Evolutionary conservation across 2,113 vertebrate species (phyloP).

Genomic region (Seriola dumerili): DNA sequence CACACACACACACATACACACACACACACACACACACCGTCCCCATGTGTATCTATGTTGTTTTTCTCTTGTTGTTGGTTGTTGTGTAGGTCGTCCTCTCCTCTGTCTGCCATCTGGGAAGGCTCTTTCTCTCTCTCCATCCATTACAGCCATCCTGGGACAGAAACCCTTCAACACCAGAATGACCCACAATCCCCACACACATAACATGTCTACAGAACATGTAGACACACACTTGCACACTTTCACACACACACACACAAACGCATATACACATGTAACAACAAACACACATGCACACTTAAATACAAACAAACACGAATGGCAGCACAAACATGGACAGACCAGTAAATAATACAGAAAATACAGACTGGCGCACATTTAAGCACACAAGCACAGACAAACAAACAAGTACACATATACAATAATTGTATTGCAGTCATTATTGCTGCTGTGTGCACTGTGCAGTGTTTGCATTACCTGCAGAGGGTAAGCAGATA

Average conservation of each 20-base stretch:
- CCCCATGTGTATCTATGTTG: constrained; percentile 30
- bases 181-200: background rate
- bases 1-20: background rate
- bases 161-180: constrained; percentile 45
- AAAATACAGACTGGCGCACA: background rate
- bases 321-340: background rate
- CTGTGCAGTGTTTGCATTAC: too few species aligned
- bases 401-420: background rate
- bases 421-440: background rate
- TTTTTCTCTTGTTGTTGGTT: constrained; percentile 63
- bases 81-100: constrained; percentile 70
- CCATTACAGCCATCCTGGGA: constrained; percentile 72
- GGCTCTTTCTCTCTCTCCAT: constrained; percentile 61
- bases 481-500: background rate
- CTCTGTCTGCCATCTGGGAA: constrained; percentile 76
- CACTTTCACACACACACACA: background rate
- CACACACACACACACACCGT: background rate
- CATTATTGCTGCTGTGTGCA: too few species aligned
- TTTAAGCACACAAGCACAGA: background rate
- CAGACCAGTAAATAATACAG: background rate
- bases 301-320: background rate
- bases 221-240: background rate
- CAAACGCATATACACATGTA: background rate
- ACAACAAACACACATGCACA: constrained; percentile 1
- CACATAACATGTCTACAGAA: constrained; percentile 5